A percentile compares a stretch with the other conserved stretches of the same genome.
Conservation (phyloP, 2,888 invertebrate genomes). For the Didymodactylos carnosus region DNA sequence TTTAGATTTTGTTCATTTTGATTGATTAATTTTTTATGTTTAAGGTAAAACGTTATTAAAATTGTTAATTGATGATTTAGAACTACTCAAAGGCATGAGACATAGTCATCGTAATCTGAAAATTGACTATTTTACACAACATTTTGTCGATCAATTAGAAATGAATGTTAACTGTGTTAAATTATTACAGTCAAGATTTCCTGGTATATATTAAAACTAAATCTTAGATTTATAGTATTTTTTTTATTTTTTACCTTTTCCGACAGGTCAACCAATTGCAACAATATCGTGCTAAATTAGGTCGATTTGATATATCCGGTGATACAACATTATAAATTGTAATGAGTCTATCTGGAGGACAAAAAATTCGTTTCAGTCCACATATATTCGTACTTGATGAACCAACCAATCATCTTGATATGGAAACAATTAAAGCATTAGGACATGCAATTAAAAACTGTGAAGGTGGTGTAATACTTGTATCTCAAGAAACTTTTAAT, state of each 20-base stretch:
- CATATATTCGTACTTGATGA: constrained; percentile 95
- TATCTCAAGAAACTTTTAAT: constrained; percentile 96
- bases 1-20: neutral
- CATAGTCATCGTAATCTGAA: constrained; percentile 72
- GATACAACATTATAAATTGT: constrained; percentile 78
- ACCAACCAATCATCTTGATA: constrained; percentile 48
- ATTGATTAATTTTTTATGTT: constrained; percentile 37
- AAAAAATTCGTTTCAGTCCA: constrained; percentile 73
- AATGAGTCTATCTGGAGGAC: constrained; percentile 82
- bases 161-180: constrained; percentile 73
- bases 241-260: constrained; percentile 3
- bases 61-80: constrained; percentile 49
- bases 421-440: constrained; percentile 91
- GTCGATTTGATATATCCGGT: constrained; percentile 85
- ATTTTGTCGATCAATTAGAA: constrained; percentile 88
- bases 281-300: constrained; percentile 74
- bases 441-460: constrained; percentile 75
- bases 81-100: constrained; percentile 61
- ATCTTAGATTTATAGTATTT: neutral
- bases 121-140: constrained; percentile 95
- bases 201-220: constrained; percentile 42
- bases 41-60: constrained; percentile 89
- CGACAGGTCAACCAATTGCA: constrained; percentile 39
- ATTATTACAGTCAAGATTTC: constrained; percentile 60
- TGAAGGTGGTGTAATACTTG: constrained; percentile 85